Conservation (phyloP, 2,888 invertebrate genomes). For the Ichneumoninae sp. region DNA sequence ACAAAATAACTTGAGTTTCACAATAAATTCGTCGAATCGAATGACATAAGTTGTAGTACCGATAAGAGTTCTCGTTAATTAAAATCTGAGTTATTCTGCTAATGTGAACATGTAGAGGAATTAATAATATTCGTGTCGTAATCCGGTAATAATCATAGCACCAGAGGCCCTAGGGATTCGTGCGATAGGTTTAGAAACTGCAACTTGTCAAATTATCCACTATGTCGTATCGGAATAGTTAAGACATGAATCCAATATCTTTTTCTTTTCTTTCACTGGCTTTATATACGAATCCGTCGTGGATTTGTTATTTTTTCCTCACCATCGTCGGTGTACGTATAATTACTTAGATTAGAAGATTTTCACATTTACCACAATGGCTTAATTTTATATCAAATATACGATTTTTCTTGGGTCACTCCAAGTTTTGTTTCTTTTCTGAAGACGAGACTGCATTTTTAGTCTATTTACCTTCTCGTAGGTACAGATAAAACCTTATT, state of each 20-base stretch:
- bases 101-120: slow-evolving; percentile 27
- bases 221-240: slow-evolving; percentile 9
- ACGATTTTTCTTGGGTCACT: slow-evolving; percentile 15
- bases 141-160: slow-evolving; percentile 33
- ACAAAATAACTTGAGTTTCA: slow-evolving; percentile 2
- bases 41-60: slow-evolving; percentile 6
- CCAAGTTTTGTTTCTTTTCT: not conserved
- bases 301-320: slow-evolving; percentile 25
- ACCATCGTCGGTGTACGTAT: slow-evolving; percentile 24
- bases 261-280: slow-evolving; percentile 4
- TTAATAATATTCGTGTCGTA: slow-evolving; percentile 10
- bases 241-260: slow-evolving; percentile 18
- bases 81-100: slow-evolving; percentile 42
- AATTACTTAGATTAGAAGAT: slow-evolving; percentile 31
- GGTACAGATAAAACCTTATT: slow-evolving; percentile 6
- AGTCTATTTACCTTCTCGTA: not conserved
- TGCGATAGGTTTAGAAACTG: slow-evolving; percentile 9
- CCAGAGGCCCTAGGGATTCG: slow-evolving; percentile 2
- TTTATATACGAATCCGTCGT: slow-evolving; percentile 19
- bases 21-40: slow-evolving; percentile 2
- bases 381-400: slow-evolving; percentile 48
- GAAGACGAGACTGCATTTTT: not conserved
- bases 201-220: slow-evolving; percentile 9
- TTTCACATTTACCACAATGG: slow-evolving; percentile 38
- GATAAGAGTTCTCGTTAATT: slow-evolving; percentile 6